These are phyloP conservation scores for Megalonaias nervosa DNA, from an alignment of 1,140 invertebrate species.

Conservation along the genomic window DNA sequence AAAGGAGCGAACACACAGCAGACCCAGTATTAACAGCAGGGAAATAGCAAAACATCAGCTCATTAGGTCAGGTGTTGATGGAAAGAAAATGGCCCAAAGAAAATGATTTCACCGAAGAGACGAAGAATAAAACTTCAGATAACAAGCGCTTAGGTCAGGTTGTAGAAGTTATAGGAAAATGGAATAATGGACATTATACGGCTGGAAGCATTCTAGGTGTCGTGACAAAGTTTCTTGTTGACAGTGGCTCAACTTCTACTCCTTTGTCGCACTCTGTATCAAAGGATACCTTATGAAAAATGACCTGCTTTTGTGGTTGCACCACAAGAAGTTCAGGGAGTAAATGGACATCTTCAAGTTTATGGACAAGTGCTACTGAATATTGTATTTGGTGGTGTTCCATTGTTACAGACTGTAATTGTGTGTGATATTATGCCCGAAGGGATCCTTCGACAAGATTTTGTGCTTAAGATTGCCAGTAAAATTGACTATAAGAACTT, in stretches of 20 bases:
- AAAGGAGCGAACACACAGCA: constrained; percentile 1
- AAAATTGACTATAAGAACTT: not conserved
- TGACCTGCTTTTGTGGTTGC: not conserved
- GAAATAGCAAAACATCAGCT: too few species aligned
- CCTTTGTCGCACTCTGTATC: not conserved
- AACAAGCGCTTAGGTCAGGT: constrained; percentile 4
- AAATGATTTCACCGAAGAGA: not conserved
- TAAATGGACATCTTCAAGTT: not conserved
- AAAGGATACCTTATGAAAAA: too few species aligned
- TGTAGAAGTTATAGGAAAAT: not conserved
- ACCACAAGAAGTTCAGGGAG: not conserved
- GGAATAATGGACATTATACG: constrained; percentile 11
- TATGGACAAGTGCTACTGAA: not conserved
- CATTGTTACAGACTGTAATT: not conserved
- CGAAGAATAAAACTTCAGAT: not conserved
- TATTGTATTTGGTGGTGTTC: not conserved
- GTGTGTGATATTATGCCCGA: constrained; percentile 13
- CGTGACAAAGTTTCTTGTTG: not conserved
- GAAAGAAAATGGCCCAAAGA: not conserved
- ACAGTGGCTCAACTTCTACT: constrained; percentile 1
- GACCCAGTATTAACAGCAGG: too few species aligned
- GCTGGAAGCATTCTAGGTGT: not conserved
- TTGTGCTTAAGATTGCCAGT: not conserved
- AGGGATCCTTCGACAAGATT: constrained; percentile 22
- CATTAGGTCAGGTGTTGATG: not conserved